These are phyloP conservation scores for Sesamia inferens DNA, from an alignment of 2,888 invertebrate genomes.

Conservation along the genomic window DNA sequence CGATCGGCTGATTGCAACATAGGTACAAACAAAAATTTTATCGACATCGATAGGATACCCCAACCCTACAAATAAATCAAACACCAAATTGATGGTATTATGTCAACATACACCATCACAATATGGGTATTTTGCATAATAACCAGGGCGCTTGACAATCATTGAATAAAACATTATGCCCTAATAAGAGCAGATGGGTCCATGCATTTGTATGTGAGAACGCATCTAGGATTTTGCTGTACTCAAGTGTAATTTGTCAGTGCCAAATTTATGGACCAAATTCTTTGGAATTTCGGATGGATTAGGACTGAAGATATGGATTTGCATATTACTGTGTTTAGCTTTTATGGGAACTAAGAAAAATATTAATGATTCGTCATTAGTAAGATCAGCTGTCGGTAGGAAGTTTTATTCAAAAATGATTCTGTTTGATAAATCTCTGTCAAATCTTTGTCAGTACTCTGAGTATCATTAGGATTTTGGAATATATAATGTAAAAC, in stretches of 20 bases:
- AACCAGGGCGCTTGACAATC: constrained; percentile 85
- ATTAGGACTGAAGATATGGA: constrained; percentile 53
- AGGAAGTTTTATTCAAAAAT: constrained; percentile 5
- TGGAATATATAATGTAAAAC: not conserved
- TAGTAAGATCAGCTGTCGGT: constrained; percentile 48
- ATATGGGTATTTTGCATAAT: constrained; percentile 85
- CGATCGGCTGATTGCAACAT: not conserved
- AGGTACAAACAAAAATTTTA: constrained; percentile 10
- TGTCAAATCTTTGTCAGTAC: not conserved
- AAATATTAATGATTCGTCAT: constrained; percentile 59
- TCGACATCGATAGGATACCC: constrained; percentile 59
- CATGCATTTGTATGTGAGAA: constrained; percentile 82
- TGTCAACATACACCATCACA: constrained; percentile 88
- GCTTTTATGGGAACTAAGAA: constrained; percentile 59
- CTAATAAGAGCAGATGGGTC: constrained; percentile 79
- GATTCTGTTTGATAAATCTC: constrained; percentile 29
- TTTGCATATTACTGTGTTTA: constrained; percentile 53
- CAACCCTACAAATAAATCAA: constrained; percentile 81
- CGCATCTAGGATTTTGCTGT: constrained; percentile 57
- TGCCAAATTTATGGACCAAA: constrained; percentile 71
- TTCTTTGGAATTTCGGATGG: constrained; percentile 73
- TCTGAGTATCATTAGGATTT: not conserved
- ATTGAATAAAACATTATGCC: constrained; percentile 83
- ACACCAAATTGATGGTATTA: constrained; percentile 88
- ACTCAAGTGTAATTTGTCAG: constrained; percentile 82